Evolutionary conservation across 53 echinoderm and acorn worm genomes (phyloP), one percentile per base, ranked within the genome.

Genomic region (Temnopleurus reevesii): DNA sequence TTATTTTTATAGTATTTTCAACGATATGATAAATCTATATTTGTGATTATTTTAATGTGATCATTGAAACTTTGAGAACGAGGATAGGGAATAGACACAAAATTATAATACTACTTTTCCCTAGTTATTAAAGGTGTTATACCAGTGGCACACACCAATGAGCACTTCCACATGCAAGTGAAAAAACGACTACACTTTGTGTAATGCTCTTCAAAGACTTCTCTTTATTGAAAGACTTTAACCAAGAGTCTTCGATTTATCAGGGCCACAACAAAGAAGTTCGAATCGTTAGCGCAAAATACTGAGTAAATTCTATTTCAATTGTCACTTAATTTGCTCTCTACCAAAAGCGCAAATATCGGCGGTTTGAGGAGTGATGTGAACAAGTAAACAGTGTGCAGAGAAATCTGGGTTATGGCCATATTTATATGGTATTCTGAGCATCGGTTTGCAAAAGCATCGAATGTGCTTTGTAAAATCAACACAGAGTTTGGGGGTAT

Each of bases 321-420:
- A 83, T 83, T 83, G 83, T 83, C 83, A 33, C 18, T 21, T 21
- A 17, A 83, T 83, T 83, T 83, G 83, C 83, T 55, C 53, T 21
- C 55, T 56, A 38, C 83, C 47, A 83, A 83, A 51, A 83, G 35
- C 55, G 55, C 46, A 83, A 83, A 83, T 56, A 83, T 83, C 56
- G 56, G 56, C 57, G 23, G 54, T 55, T 83, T 83, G 55, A 51
- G 55, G 54, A 55, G 56, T 55, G 83, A 83, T 55, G 79, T 25
- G 46, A 79, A 49, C 28, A 79, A 49, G 79, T 79, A 83, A 83
- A 83, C 54, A 83, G 57, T 33, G 57, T 28, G 28, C 31, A 55
- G 36, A 83, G 83, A 56, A 83, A 83, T 56, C 57, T 83, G 30
- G 83, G 83, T 83, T 83, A 83, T 53, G 35, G 83, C 25, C 83